Evolutionary conservation across 2,888 invertebrate species (phyloP), one percentile per base, ranked within the genome.

Genomic region (Philopedon plagiatum): DNA sequence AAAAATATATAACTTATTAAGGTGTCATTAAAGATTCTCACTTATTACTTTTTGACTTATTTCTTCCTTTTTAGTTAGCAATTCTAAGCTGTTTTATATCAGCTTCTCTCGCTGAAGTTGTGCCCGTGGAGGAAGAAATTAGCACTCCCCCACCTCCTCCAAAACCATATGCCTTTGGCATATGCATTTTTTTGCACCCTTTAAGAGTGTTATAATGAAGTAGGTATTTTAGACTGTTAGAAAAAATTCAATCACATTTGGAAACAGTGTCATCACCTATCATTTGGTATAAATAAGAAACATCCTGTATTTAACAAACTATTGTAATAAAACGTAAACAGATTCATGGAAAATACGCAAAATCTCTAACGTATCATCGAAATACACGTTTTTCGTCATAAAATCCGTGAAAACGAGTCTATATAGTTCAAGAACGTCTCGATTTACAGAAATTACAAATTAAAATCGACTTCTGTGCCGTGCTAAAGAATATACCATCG

Each of bases 111-210:
- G 66, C 61, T 26, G 64, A 51, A 29, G 29, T 62, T 1, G 37
- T 67, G 11, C 11, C 26, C 0, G 26, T 21, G 9, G 32, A 60
- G 15, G 66, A 67, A 46, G 62, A 67, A 34, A 3, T 37, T 5
- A 15, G 5, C 5, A 66, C 56, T 5, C 68, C 46, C 18, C 61
- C 73, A 26, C 66, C 70, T n/a, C 92, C 92, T 3, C 91, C 93
- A 41, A 88, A 84, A 79, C 93, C 94, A 0, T 94, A 94, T 85
- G 89, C 89, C 67, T 94, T 94, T 84, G 90, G 92, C 34, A n/a
- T n/a, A n/a, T n/a, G n/a, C n/a, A n/a, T n/a, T n/a, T n/a, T n/a
- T n/a, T n/a, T n/a, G n/a, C n/a, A n/a, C n/a, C n/a, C n/a, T n/a
- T n/a, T n/a, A n/a, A n/a, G n/a, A n/a, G n/a, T n/a, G n/a, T n/a